These are phyloP conservation scores for Xyliphius kryptos DNA, from an alignment of 2,113 vertebrate genomes.

Conservation along the genomic window DNA sequence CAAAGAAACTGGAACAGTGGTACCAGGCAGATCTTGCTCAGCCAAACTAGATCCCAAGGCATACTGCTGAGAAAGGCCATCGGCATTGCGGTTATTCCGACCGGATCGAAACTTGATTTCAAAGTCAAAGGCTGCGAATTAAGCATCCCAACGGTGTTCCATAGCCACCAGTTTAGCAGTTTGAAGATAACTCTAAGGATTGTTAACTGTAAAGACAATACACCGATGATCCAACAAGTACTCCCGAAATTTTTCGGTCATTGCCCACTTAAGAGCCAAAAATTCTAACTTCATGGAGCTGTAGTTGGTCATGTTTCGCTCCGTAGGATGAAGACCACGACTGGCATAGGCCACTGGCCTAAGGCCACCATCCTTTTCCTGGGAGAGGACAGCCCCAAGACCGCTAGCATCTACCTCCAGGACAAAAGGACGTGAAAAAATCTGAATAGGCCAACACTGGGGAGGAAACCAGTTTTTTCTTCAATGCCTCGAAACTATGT, in stretches of 20 bases:
- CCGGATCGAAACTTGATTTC: not conserved
- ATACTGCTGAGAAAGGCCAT: not conserved
- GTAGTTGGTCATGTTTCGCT: not conserved
- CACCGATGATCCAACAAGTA: not conserved
- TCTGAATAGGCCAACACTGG: not conserved
- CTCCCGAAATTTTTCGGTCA: not conserved
- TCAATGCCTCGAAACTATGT: not conserved
- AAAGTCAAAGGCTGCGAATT: not conserved
- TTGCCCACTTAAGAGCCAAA: not conserved
- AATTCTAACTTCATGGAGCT: not conserved
- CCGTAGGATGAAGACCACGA: not conserved
- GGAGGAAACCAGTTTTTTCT: not conserved
- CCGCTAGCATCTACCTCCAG: slow-evolving; percentile 2
- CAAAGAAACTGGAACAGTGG: not conserved
- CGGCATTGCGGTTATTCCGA: not conserved
- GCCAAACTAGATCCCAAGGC: no score
- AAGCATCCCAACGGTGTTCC: not conserved
- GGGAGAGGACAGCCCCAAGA: slow-evolving; percentile 1
- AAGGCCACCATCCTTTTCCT: not conserved
- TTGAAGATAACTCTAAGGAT: not conserved
- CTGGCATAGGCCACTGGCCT: no score
- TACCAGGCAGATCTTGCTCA: not conserved
- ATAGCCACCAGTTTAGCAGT: not conserved
- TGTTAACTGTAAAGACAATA: not conserved
- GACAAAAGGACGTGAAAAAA: not conserved